Evolutionary conservation across 2,797 vertebrate genomes (phyloP).

Genomic region (Sebastes matsubarae): DNA sequence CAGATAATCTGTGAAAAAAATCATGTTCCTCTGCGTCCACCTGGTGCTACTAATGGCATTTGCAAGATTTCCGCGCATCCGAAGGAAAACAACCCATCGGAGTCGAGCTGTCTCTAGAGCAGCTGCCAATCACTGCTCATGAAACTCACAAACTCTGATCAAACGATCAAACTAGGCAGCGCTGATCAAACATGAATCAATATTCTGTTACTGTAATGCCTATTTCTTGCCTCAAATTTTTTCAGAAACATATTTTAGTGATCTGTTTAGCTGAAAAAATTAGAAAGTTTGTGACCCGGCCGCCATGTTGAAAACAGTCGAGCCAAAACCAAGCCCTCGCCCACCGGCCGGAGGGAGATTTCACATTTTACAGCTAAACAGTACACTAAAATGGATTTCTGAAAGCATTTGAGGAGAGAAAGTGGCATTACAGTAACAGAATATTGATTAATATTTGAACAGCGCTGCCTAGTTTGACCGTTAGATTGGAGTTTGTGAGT

Average conservation of each 20-base stretch:
- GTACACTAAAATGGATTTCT: too few species aligned
- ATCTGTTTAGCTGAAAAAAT: too few species aligned
- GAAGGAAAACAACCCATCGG: neutral
- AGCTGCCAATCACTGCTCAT: neutral
- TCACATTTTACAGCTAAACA: neutral
- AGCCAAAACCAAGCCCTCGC: too few species aligned
- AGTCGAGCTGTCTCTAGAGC: neutral
- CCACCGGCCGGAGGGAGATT: fast-evolving
- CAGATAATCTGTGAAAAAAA: neutral
- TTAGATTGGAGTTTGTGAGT: neutral
- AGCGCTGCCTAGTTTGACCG: neutral
- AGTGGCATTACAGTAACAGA: neutral
- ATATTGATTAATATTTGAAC: fast-evolving
- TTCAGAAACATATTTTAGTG: too few species aligned
- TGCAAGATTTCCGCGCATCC: neutral
- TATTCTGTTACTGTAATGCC: too few species aligned
- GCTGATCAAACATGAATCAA: too few species aligned
- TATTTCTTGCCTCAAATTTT: too few species aligned
- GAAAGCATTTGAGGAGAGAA: neutral
- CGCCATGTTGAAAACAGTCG: too few species aligned
- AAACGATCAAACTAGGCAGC: too few species aligned
- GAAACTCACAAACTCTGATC: neutral
- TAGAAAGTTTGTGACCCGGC: too few species aligned
- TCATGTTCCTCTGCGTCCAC: too few species aligned
- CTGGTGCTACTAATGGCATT: neutral